Evolutionary conservation across 2,888 invertebrate species (phyloP).

Genomic region (Drosophila picticornis): DNA sequence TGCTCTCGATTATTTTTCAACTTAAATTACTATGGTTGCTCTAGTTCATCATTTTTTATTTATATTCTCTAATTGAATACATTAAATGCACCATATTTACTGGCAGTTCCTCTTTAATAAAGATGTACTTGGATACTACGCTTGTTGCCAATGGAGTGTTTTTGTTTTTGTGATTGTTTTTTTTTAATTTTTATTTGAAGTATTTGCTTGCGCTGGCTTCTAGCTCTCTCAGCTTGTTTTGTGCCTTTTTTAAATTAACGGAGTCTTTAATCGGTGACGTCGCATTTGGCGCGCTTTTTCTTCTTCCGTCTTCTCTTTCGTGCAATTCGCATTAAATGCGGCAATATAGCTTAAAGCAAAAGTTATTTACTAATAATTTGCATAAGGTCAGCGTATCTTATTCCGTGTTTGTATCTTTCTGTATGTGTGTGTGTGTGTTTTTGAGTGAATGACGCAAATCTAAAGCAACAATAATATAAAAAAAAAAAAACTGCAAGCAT

Average conservation of each 20-base stretch:
- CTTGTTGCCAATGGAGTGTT: conserved; percentile 17
- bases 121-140: conserved; percentile 16
- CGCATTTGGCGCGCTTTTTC: conserved; percentile 55
- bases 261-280: conserved; percentile 49
- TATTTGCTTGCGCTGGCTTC: conserved; percentile 1
- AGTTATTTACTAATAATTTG: conserved; percentile 17
- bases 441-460: conserved; percentile 69
- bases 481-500: conserved; percentile 45
- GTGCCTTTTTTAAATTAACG: conserved; percentile 49
- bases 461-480: conserved; percentile 20
- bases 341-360: conserved; percentile 23
- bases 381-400: conserved; percentile 14
- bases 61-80: background rate
- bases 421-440: background rate
- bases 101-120: background rate
- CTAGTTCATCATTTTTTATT: background rate
- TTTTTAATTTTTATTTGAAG: conserved; percentile 7
- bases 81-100: conserved; percentile 1
- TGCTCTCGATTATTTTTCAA: conserved; percentile 4
- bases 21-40: conserved; percentile 16
- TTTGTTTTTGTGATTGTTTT: conserved; percentile 1
- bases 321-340: conserved; percentile 39
- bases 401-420: conserved; percentile 2
- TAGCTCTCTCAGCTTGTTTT: conserved; percentile 31
- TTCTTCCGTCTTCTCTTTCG: conserved; percentile 4